Percentiles rank a stretch among this genome's conserved stretches.
Evolutionary conservation across 2,797 vertebrate species (phyloP).

Genomic region (Mormyrus proboscirostris): DNA sequence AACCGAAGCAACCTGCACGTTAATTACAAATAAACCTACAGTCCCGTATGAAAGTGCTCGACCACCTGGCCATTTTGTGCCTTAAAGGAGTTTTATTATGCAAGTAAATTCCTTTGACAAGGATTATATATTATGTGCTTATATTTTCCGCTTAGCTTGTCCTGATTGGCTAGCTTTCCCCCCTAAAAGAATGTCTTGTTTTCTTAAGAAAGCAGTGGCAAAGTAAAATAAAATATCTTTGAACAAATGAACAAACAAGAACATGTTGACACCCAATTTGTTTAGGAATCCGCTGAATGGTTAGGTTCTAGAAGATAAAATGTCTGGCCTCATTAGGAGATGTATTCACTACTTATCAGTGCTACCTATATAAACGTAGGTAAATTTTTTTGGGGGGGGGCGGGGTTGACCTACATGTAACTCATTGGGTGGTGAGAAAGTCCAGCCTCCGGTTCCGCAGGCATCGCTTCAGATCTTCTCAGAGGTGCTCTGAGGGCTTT

Average conservation of each 20-base stretch:
- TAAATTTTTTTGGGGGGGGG: too few relatives aligned
- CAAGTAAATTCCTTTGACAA: neutral
- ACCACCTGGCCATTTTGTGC: neutral
- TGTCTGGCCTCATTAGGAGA: constrained; percentile 61
- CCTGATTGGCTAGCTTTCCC: neutral
- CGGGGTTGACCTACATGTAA: neutral
- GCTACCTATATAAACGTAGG: constrained; percentile 33
- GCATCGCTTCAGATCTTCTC: neutral
- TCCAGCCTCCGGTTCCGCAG: neutral
- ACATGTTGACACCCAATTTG: constrained; percentile 48
- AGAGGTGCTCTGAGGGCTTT: neutral
- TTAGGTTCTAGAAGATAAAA: constrained; percentile 64
- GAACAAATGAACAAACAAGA: constrained; percentile 1
- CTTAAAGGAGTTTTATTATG: constrained; percentile 4
- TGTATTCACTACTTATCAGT: constrained; percentile 58
- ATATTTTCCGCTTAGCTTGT: neutral
- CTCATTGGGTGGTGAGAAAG: neutral
- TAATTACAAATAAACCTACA: constrained; percentile 20
- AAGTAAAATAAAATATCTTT: neutral
- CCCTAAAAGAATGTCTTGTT: neutral
- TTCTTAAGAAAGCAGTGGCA: neutral
- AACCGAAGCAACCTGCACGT: neutral
- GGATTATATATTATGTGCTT: neutral
- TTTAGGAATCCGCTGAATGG: constrained; percentile 61
- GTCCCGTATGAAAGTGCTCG: constrained; percentile 16